Conservation (phyloP, 2,797 vertebrate genomes). For the Spondyliosoma cantharus region DNA sequence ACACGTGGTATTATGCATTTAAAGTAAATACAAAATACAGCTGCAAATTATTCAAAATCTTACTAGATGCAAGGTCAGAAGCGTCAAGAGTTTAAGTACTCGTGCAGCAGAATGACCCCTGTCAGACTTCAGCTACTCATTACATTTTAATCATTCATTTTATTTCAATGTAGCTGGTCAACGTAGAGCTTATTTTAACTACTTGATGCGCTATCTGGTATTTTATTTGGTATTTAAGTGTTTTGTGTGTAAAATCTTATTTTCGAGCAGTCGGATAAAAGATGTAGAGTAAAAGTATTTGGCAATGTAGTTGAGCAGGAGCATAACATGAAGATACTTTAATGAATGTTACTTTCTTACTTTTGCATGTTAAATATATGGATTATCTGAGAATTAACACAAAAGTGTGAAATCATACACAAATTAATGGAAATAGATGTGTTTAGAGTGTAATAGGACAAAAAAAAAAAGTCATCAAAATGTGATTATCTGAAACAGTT, state of each 20-base stretch:
- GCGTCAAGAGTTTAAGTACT: not conserved
- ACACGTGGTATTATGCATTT: not conserved
- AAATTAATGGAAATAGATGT: not conserved
- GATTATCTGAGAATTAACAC: not conserved
- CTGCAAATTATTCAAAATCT: not conserved
- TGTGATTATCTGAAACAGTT: not conserved
- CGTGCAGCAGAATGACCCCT: not conserved
- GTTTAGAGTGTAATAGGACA: not conserved
- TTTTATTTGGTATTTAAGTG: not conserved
- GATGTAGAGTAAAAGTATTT: not conserved
- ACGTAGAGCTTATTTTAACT: not conserved
- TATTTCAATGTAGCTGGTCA: not conserved
- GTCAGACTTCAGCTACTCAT: too few relatives aligned
- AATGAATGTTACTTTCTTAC: not conserved
- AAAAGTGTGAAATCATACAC: not conserved
- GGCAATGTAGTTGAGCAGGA: not conserved
- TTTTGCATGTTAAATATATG: not conserved
- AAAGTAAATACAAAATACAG: too few relatives aligned
- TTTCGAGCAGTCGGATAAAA: constrained; percentile 1
- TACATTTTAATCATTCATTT: not conserved
- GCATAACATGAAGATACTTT: not conserved
- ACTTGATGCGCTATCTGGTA: not conserved
- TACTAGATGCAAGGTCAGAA: not conserved
- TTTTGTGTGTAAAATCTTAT: constrained; percentile 1
- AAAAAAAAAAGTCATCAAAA: not conserved